Evolutionary conservation across 2,888 invertebrate genomes (phyloP), one percentile per base, ranked within the genome.

Genomic region (Theretra japonica): DNA sequence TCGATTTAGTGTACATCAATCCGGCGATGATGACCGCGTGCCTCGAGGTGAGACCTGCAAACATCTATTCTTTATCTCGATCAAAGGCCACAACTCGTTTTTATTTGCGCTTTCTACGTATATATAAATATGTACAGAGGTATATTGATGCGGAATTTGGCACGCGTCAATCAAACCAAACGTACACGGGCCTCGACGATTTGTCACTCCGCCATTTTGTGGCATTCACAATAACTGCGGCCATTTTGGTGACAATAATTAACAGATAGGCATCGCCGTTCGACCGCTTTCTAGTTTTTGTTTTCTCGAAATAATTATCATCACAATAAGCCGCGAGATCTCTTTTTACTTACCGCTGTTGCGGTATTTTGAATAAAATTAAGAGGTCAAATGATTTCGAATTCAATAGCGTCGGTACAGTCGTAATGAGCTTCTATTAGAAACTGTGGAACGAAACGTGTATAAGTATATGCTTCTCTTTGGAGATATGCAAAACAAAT

Each of bases 201-300:
- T 93, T 93, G 93, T 94, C 93, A 92, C 89, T 91, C 88, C 87
- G 87, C 92, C 92, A 92, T 93, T 89, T 91, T 88, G 88, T 86
- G 83, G 88, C 86, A 89, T 91, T 87, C 82, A 93, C 90, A 92
- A 90, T 91, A 89, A 88, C 82, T 79, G 86, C 88, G 86, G 90
- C 93, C 92, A 92, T 93, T 92, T 93, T 90, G 89, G 93, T 90
- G 92, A 93, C 93, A 93, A 93, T 92, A 94, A 94, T 94, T 94
- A 93, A 93, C 93, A 90, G 93, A 93, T 93, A 92, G 88, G 86
- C 91, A 92, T 93, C 91, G 88, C 84, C 85, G 87, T 78, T 75
- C 86, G 90, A 83, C 88, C 89, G 92, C 93, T 94, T 94, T 94
- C 94, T 94, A 93, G 91, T 92, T 93, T 91, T 93, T 93, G 94